These are phyloP conservation scores for Taurulus bubalis DNA, from an alignment of 2,113 vertebrate genomes.

Conservation along the genomic window DNA sequence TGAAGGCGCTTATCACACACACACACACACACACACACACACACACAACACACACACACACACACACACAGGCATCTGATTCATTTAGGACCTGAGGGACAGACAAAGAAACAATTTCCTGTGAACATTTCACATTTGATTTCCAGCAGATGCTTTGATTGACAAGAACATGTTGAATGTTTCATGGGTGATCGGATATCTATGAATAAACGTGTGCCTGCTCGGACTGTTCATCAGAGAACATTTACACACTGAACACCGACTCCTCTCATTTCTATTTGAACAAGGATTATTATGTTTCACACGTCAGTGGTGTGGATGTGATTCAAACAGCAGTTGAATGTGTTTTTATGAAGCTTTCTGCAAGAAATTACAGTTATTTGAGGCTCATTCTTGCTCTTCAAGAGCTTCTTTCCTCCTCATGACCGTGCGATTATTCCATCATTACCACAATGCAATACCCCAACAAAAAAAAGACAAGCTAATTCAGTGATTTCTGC, in stretches of 20 bases:
- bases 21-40: neutral
- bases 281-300: neutral
- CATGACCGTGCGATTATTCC: neutral
- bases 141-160: slow-evolving; percentile 6
- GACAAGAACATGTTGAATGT: neutral
- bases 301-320: neutral
- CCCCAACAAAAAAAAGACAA: neutral
- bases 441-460: neutral
- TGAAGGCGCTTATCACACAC: slow-evolving; percentile 1
- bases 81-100: slow-evolving; percentile 25
- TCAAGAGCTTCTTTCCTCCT: neutral
- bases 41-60: neutral
- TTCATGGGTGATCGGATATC: neutral
- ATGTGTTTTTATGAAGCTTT: neutral
- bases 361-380: neutral
- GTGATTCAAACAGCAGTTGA: neutral
- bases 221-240: neutral
- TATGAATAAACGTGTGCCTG: neutral
- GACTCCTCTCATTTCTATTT: neutral
- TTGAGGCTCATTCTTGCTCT: neutral
- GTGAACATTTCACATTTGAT: slow-evolving; percentile 13
- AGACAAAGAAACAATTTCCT: slow-evolving; percentile 39
- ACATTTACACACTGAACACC: neutral
- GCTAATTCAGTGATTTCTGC: neutral
- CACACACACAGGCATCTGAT: neutral